A percentile compares a stretch with the other conserved stretches of the same genome.
Conservation (phyloP, 2,797 vertebrate species). For the Paedocypris micromegethes region DNA sequence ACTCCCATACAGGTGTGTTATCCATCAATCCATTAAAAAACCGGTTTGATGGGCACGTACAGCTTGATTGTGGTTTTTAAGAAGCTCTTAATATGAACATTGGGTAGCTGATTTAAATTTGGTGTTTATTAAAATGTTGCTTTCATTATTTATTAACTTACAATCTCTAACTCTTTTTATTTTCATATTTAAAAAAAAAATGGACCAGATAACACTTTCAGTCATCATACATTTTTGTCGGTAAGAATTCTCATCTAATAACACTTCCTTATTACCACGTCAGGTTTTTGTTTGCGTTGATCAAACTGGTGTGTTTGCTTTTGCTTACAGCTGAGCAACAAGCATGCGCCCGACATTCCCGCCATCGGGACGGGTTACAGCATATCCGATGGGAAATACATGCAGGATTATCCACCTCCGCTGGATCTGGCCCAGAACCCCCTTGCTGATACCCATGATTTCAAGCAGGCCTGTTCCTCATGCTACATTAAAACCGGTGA, state of each 20-base stretch:
- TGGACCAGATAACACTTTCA: conserved; percentile 51
- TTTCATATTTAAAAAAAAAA: conserved; percentile 1
- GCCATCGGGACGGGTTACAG: conserved; percentile 75
- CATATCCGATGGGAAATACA: conserved; percentile 70
- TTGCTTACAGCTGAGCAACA: conserved; percentile 72
- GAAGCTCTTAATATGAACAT: too few species aligned
- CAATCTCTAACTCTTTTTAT: background rate
- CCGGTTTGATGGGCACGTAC: too few species aligned
- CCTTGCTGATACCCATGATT: conserved; percentile 88
- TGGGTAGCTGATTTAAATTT: background rate
- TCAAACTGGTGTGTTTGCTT: conserved; percentile 17
- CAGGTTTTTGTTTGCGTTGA: background rate
- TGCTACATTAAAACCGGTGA: conserved; percentile 90
- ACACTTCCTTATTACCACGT: background rate
- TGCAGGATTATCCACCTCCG: conserved; percentile 48
- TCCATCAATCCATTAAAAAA: too few species aligned
- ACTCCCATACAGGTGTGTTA: conserved; percentile 78
- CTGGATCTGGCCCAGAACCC: conserved; percentile 80
- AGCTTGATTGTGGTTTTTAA: too few species aligned
- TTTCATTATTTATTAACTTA: background rate
- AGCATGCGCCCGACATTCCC: conserved; percentile 63
- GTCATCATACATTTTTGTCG: conserved; percentile 54
- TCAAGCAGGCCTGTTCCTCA: conserved; percentile 84
- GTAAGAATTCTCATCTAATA: conserved; percentile 22
- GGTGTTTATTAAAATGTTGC: background rate